phyloP scores from a whole-genome alignment of 2,113 vertebrate genomes.

The Rallus limicola region DNA sequence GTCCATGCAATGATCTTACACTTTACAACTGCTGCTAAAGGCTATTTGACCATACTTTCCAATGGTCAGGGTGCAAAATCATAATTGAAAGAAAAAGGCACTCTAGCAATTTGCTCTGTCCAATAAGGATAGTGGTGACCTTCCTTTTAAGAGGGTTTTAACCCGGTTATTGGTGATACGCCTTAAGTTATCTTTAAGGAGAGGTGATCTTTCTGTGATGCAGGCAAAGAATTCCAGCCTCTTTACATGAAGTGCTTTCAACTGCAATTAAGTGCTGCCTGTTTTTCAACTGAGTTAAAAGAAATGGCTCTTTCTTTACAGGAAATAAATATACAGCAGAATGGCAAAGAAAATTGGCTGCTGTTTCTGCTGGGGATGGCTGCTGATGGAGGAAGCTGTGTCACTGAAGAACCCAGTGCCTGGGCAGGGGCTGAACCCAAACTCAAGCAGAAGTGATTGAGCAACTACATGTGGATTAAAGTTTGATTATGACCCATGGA shows the following conservation, averaged over 20 bases:
- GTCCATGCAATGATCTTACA: not conserved
- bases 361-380: not conserved
- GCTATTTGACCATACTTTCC: conserved; percentile 28
- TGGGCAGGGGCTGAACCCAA: not conserved
- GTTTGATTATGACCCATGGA: not conserved
- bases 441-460: not conserved
- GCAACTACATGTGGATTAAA: not conserved
- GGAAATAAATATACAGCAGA: not conserved
- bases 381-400: not conserved
- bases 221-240: not conserved
- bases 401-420: not conserved
- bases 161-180: not conserved
- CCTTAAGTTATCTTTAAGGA: not conserved
- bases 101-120: not conserved
- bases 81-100: not conserved
- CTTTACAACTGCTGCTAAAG: conserved; percentile 20
- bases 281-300: not conserved
- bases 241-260: not conserved
- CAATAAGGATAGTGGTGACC: not conserved
- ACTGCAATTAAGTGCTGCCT: not conserved
- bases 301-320: not conserved
- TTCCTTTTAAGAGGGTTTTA: conserved; percentile 15
- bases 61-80: conserved; percentile 5
- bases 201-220: not conserved
- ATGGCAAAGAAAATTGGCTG: not conserved